These are phyloP conservation scores for Orchestia grillus DNA, from an alignment of 1,140 invertebrate species.

Conservation along the genomic window DNA sequence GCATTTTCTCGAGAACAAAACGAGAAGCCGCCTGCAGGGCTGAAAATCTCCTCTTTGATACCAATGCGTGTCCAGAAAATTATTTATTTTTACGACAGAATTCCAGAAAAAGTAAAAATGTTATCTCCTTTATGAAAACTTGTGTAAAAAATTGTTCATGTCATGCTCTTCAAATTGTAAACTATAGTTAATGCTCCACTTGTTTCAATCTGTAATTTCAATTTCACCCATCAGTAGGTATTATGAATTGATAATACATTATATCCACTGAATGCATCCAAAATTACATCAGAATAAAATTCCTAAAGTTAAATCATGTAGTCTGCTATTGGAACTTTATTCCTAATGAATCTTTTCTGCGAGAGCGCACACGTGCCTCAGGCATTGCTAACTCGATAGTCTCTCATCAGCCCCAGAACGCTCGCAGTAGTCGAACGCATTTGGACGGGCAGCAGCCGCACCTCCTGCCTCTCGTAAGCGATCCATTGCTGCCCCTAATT, in stretches of 20 bases:
- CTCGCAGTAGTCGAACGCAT: not conserved
- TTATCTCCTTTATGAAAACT: not conserved
- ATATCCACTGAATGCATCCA: not conserved
- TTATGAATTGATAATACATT: not conserved
- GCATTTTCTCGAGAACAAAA: not conserved
- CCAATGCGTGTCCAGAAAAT: not conserved
- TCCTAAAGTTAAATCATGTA: not conserved
- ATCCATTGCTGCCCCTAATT: not conserved
- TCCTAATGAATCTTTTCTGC: not conserved
- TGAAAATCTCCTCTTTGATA: not conserved
- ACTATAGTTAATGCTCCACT: no score
- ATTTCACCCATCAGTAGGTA: no score
- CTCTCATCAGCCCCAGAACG: not conserved
- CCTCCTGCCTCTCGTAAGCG: not conserved
- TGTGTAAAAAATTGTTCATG: no score
- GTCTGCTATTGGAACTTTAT: not conserved
- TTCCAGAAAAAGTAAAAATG: not conserved
- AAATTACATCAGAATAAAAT: not conserved
- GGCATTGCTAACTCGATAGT: not conserved
- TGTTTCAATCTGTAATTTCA: no score
- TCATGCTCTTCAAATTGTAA: no score
- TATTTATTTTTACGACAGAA: not conserved
- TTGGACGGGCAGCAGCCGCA: not conserved
- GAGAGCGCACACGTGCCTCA: not conserved
- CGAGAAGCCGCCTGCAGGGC: not conserved